phyloP scores from a whole-genome alignment of 2,797 vertebrate species.

The Oreortyx pictus region DNA sequence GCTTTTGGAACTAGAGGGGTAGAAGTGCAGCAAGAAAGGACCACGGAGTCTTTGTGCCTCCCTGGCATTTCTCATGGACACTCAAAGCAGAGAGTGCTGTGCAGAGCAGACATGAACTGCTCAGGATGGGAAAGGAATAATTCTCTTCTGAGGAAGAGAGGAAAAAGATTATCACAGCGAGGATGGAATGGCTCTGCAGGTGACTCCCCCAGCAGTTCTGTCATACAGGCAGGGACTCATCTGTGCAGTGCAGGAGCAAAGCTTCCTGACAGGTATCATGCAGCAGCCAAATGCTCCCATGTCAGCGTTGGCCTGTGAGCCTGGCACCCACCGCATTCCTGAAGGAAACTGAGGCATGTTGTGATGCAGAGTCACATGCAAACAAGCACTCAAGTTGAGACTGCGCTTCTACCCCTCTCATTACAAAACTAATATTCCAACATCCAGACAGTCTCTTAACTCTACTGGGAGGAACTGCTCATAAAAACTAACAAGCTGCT shows the following conservation, averaged over 20 bases:
- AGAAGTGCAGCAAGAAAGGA: background rate
- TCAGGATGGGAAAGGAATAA: background rate
- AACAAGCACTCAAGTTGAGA: accelerated
- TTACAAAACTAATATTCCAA: background rate
- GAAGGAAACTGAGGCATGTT: accelerated
- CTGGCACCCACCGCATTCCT: background rate
- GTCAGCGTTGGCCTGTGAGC: accelerated
- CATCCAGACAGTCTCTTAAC: background rate
- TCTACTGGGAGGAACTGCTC: background rate
- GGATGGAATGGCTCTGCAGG: background rate
- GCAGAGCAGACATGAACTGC: background rate
- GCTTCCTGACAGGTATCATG: background rate
- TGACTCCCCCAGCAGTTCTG: background rate
- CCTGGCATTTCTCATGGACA: background rate
- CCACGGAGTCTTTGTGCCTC: background rate
- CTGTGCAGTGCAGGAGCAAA: background rate
- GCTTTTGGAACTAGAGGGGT: background rate
- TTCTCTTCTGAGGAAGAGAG: background rate
- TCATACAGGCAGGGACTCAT: background rate
- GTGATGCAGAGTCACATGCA: background rate
- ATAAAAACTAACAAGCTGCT: background rate
- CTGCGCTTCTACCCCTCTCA: background rate
- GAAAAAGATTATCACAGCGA: background rate
- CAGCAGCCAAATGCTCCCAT: accelerated
- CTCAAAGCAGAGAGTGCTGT: background rate